Conservation (phyloP, 2,797 vertebrate species). For the Eulemur albifrons region DNA sequence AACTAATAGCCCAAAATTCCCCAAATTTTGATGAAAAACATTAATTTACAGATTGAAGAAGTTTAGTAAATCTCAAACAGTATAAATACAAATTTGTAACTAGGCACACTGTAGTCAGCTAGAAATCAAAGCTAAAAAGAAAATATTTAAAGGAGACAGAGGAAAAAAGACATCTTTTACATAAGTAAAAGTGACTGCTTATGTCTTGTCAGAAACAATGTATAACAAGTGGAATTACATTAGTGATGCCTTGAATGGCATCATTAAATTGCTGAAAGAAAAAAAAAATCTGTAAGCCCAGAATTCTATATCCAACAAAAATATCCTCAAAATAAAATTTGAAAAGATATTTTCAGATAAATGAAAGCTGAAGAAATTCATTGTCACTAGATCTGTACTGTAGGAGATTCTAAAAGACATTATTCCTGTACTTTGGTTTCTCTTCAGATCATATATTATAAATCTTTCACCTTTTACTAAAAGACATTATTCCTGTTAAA, state of each 20-base stretch:
- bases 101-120: background rate
- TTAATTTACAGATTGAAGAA: conserved; percentile 24
- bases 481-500: background rate
- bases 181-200: background rate
- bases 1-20: background rate
- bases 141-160: background rate
- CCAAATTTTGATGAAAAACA: background rate
- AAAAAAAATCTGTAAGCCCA: background rate
- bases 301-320: conserved; percentile 9
- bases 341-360: conserved; percentile 32
- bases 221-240: background rate
- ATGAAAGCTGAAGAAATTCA: background rate
- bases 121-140: background rate
- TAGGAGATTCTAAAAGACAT: background rate
- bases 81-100: background rate
- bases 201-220: background rate
- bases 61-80: background rate
- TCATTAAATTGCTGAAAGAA: background rate
- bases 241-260: background rate
- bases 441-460: background rate
- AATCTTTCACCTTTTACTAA: background rate
- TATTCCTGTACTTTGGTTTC: background rate
- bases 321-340: conserved; percentile 21
- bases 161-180: background rate
- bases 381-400: background rate